Evolutionary conservation across 2,888 invertebrate species (phyloP).

Genomic region (Ganaspis brasiliensis): DNA sequence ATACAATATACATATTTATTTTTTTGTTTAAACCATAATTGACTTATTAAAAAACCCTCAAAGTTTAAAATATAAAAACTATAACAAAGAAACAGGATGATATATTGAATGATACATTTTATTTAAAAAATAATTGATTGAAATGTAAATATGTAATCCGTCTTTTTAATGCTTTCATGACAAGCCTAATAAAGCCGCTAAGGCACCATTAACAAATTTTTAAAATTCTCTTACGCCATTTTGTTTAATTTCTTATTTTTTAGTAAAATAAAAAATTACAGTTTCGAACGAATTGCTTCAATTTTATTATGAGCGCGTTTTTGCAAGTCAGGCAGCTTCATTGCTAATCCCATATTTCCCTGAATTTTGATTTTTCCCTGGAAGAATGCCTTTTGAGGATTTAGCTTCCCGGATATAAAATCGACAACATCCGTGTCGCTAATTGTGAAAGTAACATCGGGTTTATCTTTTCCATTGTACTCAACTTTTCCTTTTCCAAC

Average conservation of each 20-base stretch:
- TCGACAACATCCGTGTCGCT: slow-evolving; percentile 94
- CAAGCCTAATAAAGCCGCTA: too few species aligned
- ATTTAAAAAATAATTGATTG: too few species aligned
- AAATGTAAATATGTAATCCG: too few species aligned
- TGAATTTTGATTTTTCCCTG: slow-evolving; percentile 98
- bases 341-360: slow-evolving; percentile 97
- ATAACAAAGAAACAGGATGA: too few species aligned
- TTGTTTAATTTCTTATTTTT: not conserved
- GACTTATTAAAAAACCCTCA: too few species aligned
- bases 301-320: slow-evolving; percentile 88
- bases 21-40: not conserved
- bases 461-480: slow-evolving; percentile 89
- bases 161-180: too few species aligned
- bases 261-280: slow-evolving; percentile 82
- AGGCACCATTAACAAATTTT: too few species aligned
- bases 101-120: too few species aligned
- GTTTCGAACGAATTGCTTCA: slow-evolving; percentile 87
- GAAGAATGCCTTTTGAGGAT: slow-evolving; percentile 97
- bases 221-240: not conserved
- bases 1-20: slow-evolving; percentile 5
- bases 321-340: slow-evolving; percentile 94
- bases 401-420: slow-evolving; percentile 94
- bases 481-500: slow-evolving; percentile 93
- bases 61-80: too few species aligned
- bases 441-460: slow-evolving; percentile 94